Evolutionary conservation across 2,888 invertebrate genomes (phyloP).

Genomic region (Drosophila atripex): DNA sequence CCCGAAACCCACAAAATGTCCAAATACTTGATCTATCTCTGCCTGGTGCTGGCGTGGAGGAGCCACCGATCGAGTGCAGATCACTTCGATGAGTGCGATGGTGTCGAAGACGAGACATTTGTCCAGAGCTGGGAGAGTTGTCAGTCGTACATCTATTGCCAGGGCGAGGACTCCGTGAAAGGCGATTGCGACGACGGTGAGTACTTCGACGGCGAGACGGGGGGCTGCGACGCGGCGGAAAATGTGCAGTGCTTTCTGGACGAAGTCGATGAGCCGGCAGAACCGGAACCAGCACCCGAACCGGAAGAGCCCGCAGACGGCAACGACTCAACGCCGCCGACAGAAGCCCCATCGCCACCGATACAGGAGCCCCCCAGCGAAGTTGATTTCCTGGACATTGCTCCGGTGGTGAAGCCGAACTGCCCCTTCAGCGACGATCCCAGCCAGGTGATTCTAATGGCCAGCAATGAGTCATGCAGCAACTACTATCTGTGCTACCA

Average conservation of each 20-base stretch:
- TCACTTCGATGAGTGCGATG: constrained; percentile 72
- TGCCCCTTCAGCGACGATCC: constrained; percentile 77
- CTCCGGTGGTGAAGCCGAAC: constrained; percentile 63
- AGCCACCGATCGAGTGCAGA: constrained; percentile 33
- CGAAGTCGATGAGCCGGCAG: constrained; percentile 52
- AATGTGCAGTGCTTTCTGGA: constrained; percentile 76
- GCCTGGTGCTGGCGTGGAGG: constrained; percentile 16
- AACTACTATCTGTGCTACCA: constrained; percentile 82
- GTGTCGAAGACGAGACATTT: constrained; percentile 55
- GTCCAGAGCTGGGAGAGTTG: constrained; percentile 73
- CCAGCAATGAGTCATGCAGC: constrained; percentile 74
- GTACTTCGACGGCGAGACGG: constrained; percentile 72
- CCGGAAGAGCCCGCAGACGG: constrained; percentile 14
- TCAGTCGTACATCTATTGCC: constrained; percentile 79
- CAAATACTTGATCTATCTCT: constrained; percentile 36
- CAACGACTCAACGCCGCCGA: constrained; percentile 8
- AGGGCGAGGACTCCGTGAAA: constrained; percentile 69
- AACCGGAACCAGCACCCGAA: constrained; percentile 32
- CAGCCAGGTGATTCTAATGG: constrained; percentile 75
- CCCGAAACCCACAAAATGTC: constrained; percentile 43
- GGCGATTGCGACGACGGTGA: constrained; percentile 74
- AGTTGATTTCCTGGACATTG: constrained; percentile 58
- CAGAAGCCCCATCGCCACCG: constrained; percentile 46
- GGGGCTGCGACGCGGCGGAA: constrained; percentile 64
- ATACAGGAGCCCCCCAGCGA: constrained; percentile 42